These are phyloP conservation scores for Abscondita cerata DNA, from an alignment of 2,888 invertebrate genomes.

Conservation along the genomic window DNA sequence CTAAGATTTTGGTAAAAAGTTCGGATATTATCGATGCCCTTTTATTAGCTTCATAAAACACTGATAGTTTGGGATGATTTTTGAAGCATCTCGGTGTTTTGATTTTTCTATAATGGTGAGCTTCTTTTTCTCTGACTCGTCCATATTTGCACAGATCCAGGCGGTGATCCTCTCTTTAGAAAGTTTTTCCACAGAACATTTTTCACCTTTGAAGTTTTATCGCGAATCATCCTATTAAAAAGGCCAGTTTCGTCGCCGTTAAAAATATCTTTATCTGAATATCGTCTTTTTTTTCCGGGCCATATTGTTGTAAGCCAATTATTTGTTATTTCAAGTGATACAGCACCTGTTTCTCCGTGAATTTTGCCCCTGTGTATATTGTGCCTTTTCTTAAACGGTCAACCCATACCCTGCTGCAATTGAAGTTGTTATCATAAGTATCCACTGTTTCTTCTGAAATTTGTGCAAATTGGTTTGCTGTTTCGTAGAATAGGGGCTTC, in stretches of 20 bases:
- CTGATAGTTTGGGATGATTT: slow-evolving; percentile 20
- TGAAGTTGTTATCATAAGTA: not conserved
- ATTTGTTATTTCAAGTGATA: slow-evolving; percentile 9
- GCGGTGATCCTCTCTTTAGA: slow-evolving; percentile 45
- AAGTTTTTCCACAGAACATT: slow-evolving; percentile 45
- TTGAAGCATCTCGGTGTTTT: slow-evolving; percentile 32
- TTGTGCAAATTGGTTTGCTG: slow-evolving; percentile 11
- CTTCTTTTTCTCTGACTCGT: slow-evolving; percentile 13
- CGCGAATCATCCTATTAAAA: slow-evolving; percentile 25
- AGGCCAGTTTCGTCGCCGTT: slow-evolving; percentile 16
- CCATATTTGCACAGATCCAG: slow-evolving; percentile 37
- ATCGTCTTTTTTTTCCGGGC: not conserved
- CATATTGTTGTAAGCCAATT: slow-evolving; percentile 11
- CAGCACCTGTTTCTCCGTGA: slow-evolving; percentile 9
- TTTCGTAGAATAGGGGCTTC: not conserved
- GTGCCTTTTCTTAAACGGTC: slow-evolving; percentile 18
- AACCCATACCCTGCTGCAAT: slow-evolving; percentile 17
- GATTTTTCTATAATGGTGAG: slow-evolving; percentile 2
- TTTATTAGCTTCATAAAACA: slow-evolving; percentile 31
- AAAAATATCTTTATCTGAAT: slow-evolving; percentile 7
- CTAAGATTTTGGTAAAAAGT: slow-evolving; percentile 33
- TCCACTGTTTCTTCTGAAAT: slow-evolving; percentile 4
- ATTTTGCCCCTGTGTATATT: slow-evolving; percentile 17
- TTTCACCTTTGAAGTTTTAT: slow-evolving; percentile 46
- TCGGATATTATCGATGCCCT: slow-evolving; percentile 34